Conservation (phyloP, 2,113 vertebrate genomes). For the Cyprinodon brontotheroides region DNA sequence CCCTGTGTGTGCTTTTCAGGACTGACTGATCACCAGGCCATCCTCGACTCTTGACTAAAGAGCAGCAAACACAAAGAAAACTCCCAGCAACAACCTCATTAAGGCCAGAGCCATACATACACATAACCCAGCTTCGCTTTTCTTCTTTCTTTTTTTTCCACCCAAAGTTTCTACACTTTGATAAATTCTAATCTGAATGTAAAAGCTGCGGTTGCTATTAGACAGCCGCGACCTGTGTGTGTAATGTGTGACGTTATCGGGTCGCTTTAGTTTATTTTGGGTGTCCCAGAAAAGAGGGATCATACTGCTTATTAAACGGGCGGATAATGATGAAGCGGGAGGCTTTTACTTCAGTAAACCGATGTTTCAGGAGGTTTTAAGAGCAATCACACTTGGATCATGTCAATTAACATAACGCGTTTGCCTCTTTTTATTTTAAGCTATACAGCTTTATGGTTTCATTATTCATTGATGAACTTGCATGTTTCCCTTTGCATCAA, state of each 20-base stretch:
- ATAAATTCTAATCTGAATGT: constrained; percentile 64
- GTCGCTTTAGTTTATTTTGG: constrained; percentile 39
- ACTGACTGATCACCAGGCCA: constrained; percentile 75
- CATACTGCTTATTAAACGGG: constrained; percentile 56
- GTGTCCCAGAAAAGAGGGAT: constrained; percentile 68
- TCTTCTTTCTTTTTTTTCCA: constrained; percentile 1
- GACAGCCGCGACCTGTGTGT: no score
- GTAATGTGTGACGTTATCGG: constrained; percentile 54
- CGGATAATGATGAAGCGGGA: constrained; percentile 34
- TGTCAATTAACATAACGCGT: constrained; percentile 51
- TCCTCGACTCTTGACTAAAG: constrained; percentile 76
- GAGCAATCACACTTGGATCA: constrained; percentile 53
- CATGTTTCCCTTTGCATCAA: constrained; percentile 1
- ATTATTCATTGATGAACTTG: constrained; percentile 21
- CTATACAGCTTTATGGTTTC: constrained; percentile 13
- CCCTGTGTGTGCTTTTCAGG: constrained; percentile 72
- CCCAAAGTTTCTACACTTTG: constrained; percentile 57
- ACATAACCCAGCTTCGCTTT: constrained; percentile 34
- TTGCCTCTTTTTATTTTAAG: neutral
- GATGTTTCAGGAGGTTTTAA: constrained; percentile 14
- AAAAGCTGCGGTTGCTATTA: constrained; percentile 58
- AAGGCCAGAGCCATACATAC: constrained; percentile 72
- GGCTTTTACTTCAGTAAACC: constrained; percentile 32
- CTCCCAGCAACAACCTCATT: constrained; percentile 74
- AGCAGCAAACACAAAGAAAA: constrained; percentile 78